These are phyloP conservation scores for Gisinianus flammeolus DNA, from an alignment of 2,888 invertebrate genomes.

Conservation along the genomic window DNA sequence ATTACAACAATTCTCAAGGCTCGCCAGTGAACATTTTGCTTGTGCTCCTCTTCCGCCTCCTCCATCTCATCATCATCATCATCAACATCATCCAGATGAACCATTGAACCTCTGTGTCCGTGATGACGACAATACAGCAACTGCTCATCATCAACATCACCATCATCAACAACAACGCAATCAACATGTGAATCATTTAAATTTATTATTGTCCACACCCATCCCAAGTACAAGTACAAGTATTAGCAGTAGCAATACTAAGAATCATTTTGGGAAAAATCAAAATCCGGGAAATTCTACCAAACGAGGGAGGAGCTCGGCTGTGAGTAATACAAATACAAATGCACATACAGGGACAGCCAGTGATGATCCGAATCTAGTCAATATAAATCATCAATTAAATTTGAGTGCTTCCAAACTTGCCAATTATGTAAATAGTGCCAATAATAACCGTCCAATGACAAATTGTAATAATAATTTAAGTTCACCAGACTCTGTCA, in stretches of 20 bases:
- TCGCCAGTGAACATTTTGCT: slow-evolving; percentile 60
- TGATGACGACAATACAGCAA: slow-evolving; percentile 39
- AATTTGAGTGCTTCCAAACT: slow-evolving; percentile 28
- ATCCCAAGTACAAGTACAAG: not conserved
- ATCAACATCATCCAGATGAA: slow-evolving; percentile 39
- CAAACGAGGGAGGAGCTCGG: not conserved
- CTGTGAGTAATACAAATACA: not conserved
- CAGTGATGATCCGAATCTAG: slow-evolving; percentile 52
- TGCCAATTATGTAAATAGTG: slow-evolving; percentile 28
- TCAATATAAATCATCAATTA: slow-evolving; percentile 44
- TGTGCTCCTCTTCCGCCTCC: not conserved
- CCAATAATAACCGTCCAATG: slow-evolving; percentile 27
- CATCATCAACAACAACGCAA: not conserved
- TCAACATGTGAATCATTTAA: not conserved
- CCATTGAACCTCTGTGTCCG: slow-evolving; percentile 56
- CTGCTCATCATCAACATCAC: not conserved
- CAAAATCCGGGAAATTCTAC: not conserved
- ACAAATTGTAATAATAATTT: not conserved
- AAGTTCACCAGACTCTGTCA: not conserved
- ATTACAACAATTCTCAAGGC: slow-evolving; percentile 61
- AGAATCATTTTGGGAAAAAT: not conserved
- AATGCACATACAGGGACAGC: not conserved
- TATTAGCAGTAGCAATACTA: not conserved
- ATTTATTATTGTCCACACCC: not conserved
- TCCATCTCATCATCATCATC: not conserved